Percentiles rank a stretch among this genome's conserved stretches.
phyloP scores from a whole-genome alignment of 2,888 invertebrate genomes.

The Eueremaeus valkanovi region DNA sequence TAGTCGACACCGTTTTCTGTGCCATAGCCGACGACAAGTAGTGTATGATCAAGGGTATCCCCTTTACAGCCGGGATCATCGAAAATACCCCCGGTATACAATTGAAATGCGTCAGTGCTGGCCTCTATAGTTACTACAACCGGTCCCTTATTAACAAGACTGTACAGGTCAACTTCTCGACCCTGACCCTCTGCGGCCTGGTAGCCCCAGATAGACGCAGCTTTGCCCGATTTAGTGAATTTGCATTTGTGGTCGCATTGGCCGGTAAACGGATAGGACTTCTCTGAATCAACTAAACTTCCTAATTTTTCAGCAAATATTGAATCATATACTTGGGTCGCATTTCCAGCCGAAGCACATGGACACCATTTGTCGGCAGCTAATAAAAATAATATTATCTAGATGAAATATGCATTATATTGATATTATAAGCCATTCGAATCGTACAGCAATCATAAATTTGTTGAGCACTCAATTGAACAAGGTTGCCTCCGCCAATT shows the following conservation, averaged over 20 bases:
- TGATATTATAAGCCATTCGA: background rate
- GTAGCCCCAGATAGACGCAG: background rate
- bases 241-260: background rate
- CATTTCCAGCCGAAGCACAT: background rate
- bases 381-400: background rate
- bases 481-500: background rate
- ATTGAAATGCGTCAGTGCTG: background rate
- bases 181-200: no score
- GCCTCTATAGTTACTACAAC: background rate
- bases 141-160: background rate
- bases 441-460: background rate
- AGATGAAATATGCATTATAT: no score
- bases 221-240: background rate
- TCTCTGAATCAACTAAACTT: background rate
- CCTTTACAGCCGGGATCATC: background rate
- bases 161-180: background rate
- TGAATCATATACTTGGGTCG: background rate
- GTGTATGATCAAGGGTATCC: background rate
- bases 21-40: slow-evolving; percentile 10
- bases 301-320: background rate
- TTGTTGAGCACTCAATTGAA: background rate
- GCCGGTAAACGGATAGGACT: background rate
- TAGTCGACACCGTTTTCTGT: slow-evolving; percentile 4
- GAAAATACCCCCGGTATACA: background rate
- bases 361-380: background rate